Conservation (phyloP, 2,888 invertebrate species). For the Coremacera marginata region DNA sequence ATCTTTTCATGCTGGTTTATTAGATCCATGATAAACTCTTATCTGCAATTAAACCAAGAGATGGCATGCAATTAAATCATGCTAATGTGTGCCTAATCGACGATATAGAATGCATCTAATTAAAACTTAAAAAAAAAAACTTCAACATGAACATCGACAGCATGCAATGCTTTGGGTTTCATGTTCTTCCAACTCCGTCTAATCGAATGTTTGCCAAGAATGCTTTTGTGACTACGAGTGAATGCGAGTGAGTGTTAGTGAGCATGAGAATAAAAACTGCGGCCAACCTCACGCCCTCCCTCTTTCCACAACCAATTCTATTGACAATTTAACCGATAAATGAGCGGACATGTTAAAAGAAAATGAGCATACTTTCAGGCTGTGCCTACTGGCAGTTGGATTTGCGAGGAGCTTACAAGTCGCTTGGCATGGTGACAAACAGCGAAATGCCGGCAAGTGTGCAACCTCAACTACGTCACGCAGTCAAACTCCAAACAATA, state of each 20-base stretch:
- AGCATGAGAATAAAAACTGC: background rate
- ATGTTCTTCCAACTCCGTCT: background rate
- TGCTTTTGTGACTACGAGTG: background rate
- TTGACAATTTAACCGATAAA: background rate
- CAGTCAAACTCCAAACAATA: constrained; percentile 36
- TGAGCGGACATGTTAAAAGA: background rate
- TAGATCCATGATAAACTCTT: too few relatives aligned
- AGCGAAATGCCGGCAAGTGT: background rate
- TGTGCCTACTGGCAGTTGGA: background rate
- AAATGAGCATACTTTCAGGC: background rate
- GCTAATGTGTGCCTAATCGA: background rate
- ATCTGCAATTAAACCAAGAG: background rate
- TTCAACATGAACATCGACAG: background rate
- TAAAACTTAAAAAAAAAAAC: too few relatives aligned
- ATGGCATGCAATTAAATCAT: background rate
- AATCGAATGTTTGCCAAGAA: background rate
- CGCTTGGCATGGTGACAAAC: constrained; percentile 12
- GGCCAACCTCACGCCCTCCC: background rate
- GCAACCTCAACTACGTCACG: background rate
- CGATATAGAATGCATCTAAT: constrained; percentile 12
- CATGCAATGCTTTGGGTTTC: background rate
- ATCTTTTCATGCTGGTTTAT: too few relatives aligned
- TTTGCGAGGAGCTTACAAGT: background rate
- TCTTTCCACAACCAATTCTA: background rate
- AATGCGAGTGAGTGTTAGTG: background rate